Conservation (phyloP, 1,140 invertebrate genomes). For the Drosophila kanapiae region DNA sequence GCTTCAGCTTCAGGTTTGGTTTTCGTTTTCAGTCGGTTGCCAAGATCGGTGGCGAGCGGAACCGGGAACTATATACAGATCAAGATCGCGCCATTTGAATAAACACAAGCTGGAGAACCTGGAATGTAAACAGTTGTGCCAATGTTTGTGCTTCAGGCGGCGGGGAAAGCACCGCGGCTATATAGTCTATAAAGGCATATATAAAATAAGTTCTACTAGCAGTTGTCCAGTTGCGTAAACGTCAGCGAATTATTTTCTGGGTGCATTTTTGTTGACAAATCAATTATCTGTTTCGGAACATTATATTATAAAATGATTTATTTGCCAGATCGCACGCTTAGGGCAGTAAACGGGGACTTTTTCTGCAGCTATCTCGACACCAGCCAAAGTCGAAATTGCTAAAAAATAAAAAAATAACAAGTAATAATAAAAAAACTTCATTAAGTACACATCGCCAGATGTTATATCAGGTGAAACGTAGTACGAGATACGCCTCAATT, state of each 20-base stretch:
- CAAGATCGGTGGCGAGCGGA: slow-evolving; percentile 17
- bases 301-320: slow-evolving; percentile 37
- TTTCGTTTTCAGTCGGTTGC: slow-evolving; percentile 30
- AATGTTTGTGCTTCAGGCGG: slow-evolving; percentile 12
- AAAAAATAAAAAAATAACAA: slow-evolving; percentile 17
- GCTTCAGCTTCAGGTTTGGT: background rate
- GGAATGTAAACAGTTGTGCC: slow-evolving; percentile 30
- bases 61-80: slow-evolving; percentile 17
- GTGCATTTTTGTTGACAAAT: slow-evolving; percentile 44
- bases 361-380: slow-evolving; percentile 34
- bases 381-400: slow-evolving; percentile 14
- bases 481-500: slow-evolving; percentile 12
- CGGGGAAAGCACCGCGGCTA: slow-evolving; percentile 33
- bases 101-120: slow-evolving; percentile 10
- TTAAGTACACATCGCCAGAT: slow-evolving; percentile 9
- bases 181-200: background rate
- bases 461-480: slow-evolving; percentile 24
- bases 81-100: slow-evolving; percentile 31
- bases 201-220: slow-evolving; percentile 17
- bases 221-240: slow-evolving; percentile 33
- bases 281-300: slow-evolving; percentile 24
- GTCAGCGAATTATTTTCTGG: slow-evolving; percentile 15
- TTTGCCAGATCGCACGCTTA: slow-evolving; percentile 37
- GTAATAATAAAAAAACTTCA: background rate
- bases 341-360: slow-evolving; percentile 43